Base-by-base conservation (phyloP, 1,140 invertebrate species). In the Brachionus asplanchnoidis region DNA sequence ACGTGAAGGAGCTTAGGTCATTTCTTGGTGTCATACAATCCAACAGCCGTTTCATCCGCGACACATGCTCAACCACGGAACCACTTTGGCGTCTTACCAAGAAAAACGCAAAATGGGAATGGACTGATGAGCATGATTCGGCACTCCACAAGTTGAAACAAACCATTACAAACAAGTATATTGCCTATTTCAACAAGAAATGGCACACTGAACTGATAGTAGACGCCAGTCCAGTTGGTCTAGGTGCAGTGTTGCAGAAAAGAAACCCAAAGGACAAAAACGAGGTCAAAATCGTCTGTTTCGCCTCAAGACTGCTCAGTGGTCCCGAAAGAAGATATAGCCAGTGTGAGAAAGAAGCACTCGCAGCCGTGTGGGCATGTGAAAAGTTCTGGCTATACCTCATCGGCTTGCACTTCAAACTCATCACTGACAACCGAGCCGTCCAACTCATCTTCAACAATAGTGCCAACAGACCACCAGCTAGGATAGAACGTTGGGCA, bases 161-260 rank as follows among this genome's bases (percentile, higher is more conserved):
- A 28, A 23, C 2, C 17, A 65, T 65, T 23, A 23, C 56, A 65
- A 65, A 28, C 26, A 28, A 65, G 26, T 28, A 65, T 28, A 65
- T 65, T 5, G 56, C 56, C 6, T 75, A 26, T 75, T 75, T 75
- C 70, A 75, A 75, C 14, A 36, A 36, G 70, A 7, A 75, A 26
- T 75, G 70, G 70, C 20, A 36, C n/a, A 46, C 70, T 17, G 42
- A 75, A 75, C 7, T 75, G 32, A 75, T 46, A 17, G 70, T 75
- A 17, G 84, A 86, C 60, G 84, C 90, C 12, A 88, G 86, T 32
- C 85, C 87, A 6, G 86, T 86, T 68, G 90, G 89, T 1, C 23
- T 91, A 6, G 90, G 90, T 20, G 90, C 89, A 1, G 89, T 92
- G 1, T 40, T n/a, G n/a, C n/a, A n/a, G n/a, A n/a, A n/a, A n/a